Conservation (phyloP, 2,113 vertebrate genomes). For the Camarhynchus parvulus region DNA sequence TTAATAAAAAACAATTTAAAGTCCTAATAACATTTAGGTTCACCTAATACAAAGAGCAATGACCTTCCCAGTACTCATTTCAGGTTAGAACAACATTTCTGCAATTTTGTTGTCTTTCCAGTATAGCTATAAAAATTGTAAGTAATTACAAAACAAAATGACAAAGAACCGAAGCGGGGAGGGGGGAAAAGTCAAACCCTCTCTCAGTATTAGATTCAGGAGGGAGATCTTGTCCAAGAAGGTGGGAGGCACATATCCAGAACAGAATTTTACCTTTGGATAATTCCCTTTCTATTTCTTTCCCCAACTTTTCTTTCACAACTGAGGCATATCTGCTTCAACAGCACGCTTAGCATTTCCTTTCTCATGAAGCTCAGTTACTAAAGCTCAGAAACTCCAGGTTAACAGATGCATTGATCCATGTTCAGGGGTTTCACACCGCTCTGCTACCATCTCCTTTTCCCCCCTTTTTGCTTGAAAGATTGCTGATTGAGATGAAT, state of each 20-base stretch:
- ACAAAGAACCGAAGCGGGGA: background rate
- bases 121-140: conserved; percentile 33
- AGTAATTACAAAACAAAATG: conserved; percentile 57
- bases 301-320: conserved; percentile 1
- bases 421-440: background rate
- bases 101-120: conserved; percentile 52
- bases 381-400: background rate
- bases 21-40: conserved; percentile 40
- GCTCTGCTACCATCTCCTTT: conserved; percentile 14
- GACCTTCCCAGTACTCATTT: conserved; percentile 31
- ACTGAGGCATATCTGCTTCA: background rate
- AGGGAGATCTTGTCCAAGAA: background rate
- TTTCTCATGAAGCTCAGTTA: background rate
- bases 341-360: background rate
- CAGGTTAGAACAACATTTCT: conserved; percentile 43
- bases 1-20: conserved; percentile 59
- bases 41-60: conserved; percentile 50
- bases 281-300: background rate
- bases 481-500: conserved; percentile 70
- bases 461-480: conserved; percentile 15
- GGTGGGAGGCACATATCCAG: background rate
- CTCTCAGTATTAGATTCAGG: background rate
- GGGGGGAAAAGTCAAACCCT: background rate
- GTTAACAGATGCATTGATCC: background rate
- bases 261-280: background rate